Base-by-base conservation (phyloP, 2,888 invertebrate genomes). In the Dicyrtomina minuta region DNA sequence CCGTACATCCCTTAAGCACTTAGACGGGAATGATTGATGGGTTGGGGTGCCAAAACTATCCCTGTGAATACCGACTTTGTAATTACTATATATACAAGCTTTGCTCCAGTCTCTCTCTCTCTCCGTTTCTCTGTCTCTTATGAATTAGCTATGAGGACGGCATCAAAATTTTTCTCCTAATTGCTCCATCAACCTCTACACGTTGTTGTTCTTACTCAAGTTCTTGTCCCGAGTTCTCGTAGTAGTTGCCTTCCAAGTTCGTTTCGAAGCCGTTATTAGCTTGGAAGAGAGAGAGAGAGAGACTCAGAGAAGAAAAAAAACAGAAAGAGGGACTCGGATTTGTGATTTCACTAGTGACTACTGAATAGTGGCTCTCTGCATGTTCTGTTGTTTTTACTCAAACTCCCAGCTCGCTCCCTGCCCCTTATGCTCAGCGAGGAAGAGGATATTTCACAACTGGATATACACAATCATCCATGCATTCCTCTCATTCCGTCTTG, bases 1-100 rank as follows among this genome's bases (percentile, higher is more conserved):
- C 33, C 41, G 33, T 49, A 33, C 56, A 68, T 71, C 71, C 71
- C 73, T 67, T 66, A 62, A 70, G 69, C 70, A 71, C 71, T 71
- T 73, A 68, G 68, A 69, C 65, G 20, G 22, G 66, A 70, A 73
- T 73, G 73, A 73, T 73, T 71, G 73, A 73, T 73, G 73, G 53
- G 58, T 58, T 69, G 44, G 73, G 73, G 69, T 71, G 70, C 69
- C 68, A 73, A 70, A 70, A 67, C 56, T 68, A 66, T 27, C 59
- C 59, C 41, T 60, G 59, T 43, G 41, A 39, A 72, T 62, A 59
- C 66, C 61, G 51, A 66, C 65, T 68, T 58, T 56, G 62, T 73
- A 73, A 73, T 73, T 73, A 73, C 72, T 66, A 51, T 44, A 64
- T 33, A 17, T 39, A 15, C 39, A 39, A 15, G 33, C 33, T 33